Conservation (phyloP, 1,140 invertebrate genomes). For the Capitella teleta region DNA sequence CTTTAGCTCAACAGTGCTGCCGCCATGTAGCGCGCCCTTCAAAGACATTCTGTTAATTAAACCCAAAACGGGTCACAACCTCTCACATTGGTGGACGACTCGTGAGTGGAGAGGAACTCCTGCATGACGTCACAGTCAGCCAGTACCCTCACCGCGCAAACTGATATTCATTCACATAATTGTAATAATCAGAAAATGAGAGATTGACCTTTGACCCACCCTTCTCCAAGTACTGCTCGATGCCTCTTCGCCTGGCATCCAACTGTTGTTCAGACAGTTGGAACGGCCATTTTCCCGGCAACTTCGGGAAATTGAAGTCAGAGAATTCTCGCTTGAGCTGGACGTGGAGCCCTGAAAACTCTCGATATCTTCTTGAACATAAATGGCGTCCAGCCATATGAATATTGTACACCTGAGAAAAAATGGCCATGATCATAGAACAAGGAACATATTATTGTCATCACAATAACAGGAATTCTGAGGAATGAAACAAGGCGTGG, state of each 20-base stretch:
- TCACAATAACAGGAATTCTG: too few relatives aligned
- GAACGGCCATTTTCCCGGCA: constrained; percentile 98
- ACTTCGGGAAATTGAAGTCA: constrained; percentile 93
- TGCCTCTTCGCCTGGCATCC: constrained; percentile 77
- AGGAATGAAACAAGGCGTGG: too few relatives aligned
- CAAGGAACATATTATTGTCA: too few relatives aligned
- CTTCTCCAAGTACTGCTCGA: constrained; percentile 97
- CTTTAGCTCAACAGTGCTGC: constrained; percentile 80
- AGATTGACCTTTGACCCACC: constrained; percentile 18
- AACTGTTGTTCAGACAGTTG: constrained; percentile 90
- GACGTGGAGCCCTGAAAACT: constrained; percentile 82
- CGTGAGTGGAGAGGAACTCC: constrained; percentile 90
- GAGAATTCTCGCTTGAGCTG: constrained; percentile 90
- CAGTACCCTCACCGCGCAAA: constrained; percentile 93
- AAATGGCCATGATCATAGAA: too few relatives aligned
- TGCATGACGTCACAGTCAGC: constrained; percentile 95
- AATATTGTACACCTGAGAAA: constrained; percentile 78
- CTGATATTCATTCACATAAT: constrained; percentile 32
- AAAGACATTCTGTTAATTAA: too few relatives aligned
- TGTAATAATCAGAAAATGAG: neutral
- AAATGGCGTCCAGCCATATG: constrained; percentile 97
- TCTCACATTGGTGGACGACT: too few relatives aligned
- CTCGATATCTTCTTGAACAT: constrained; percentile 87
- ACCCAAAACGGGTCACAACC: too few relatives aligned
- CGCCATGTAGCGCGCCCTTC: neutral